phyloP scores from a whole-genome alignment of 2,888 invertebrate species.

The Thera britannica region DNA sequence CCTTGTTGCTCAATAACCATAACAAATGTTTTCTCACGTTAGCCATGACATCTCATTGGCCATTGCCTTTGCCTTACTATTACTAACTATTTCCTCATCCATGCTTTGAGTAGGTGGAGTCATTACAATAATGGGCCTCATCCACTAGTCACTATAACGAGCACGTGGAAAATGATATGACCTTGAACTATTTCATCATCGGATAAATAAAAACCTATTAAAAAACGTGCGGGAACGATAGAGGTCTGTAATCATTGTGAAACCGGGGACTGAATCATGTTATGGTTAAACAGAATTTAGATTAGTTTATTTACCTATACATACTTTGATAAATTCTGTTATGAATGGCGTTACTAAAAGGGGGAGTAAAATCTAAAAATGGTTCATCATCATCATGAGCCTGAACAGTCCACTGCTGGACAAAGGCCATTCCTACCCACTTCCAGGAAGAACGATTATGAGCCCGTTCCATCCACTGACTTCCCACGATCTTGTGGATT shows the following conservation, averaged over 20 bases:
- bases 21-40: slow-evolving; percentile 53
- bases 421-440: too few relatives aligned
- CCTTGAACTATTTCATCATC: slow-evolving; percentile 37
- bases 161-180: slow-evolving; percentile 35
- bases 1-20: slow-evolving; percentile 53
- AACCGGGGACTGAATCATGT: slow-evolving; percentile 34
- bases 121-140: slow-evolving; percentile 31
- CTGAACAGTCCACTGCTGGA: too few relatives aligned
- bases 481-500: too few relatives aligned
- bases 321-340: neutral
- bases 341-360: too few relatives aligned
- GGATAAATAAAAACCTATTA: slow-evolving; percentile 27
- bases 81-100: slow-evolving; percentile 13
- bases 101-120: slow-evolving; percentile 26
- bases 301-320: neutral
- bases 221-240: slow-evolving; percentile 18
- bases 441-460: too few relatives aligned
- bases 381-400: too few relatives aligned
- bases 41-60: slow-evolving; percentile 44
- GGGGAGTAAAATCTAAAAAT: too few relatives aligned
- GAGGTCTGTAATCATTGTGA: slow-evolving; percentile 29
- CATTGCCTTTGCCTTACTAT: slow-evolving; percentile 8
- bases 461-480: too few relatives aligned
- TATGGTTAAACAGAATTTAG: neutral
- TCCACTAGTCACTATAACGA: slow-evolving; percentile 18